Evolutionary conservation across 2,113 vertebrate species (phyloP).

Genomic region (Tachuris rubrigastra): DNA sequence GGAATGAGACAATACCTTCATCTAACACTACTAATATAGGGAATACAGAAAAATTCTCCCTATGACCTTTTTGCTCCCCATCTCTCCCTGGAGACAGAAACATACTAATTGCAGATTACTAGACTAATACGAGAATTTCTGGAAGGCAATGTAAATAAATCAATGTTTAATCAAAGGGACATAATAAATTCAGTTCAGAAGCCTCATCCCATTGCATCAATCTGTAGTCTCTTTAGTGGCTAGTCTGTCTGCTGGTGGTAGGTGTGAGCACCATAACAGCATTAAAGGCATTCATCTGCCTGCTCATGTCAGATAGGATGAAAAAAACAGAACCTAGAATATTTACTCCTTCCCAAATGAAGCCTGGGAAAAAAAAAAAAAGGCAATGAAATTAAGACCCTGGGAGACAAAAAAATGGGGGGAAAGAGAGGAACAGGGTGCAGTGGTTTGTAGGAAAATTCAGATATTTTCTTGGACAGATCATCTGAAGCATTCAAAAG

Average conservation of each 20-base stretch:
- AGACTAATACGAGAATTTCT: not conserved
- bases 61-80: not conserved
- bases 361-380: not conserved
- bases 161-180: not conserved
- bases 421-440: rapidly evolving
- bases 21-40: not conserved
- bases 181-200: not conserved
- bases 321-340: not conserved
- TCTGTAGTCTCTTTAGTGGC: not conserved
- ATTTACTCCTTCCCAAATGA: not conserved
- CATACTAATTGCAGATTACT: not conserved
- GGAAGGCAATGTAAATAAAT: not conserved
- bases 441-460: not conserved
- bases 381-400: not conserved
- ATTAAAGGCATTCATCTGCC: not conserved
- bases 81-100: not conserved
- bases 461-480: not conserved
- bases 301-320: not conserved
- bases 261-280: not conserved
- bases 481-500: not conserved
- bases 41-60: not conserved
- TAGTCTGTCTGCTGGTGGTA: not conserved
- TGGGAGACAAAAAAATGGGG: not conserved
- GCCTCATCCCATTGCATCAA: not conserved
- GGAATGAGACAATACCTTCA: not conserved